These are phyloP conservation scores for Nematostella vectensis DNA, from an alignment of 92 coral and sea anemone genomes.

Conservation along the genomic window DNA sequence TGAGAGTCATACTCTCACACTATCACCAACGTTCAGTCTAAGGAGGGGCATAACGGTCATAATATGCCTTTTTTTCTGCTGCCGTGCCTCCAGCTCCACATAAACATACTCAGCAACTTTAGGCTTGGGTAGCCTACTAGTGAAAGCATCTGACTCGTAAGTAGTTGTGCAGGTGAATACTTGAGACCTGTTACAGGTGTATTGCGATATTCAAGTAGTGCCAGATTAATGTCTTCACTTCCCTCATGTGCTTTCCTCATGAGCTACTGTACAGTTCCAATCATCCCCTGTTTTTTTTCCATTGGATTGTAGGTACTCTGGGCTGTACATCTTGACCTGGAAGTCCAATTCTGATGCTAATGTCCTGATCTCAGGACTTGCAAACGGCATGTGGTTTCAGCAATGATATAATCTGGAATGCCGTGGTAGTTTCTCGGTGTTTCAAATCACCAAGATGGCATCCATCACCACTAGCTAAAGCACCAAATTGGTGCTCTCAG, in stretches of 20 bases:
- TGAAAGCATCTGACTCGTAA: slow-evolving; percentile 26
- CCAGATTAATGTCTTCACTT: slow-evolving; percentile 27
- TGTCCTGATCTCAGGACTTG: background rate
- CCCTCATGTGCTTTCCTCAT: slow-evolving; percentile 35
- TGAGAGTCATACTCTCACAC: slow-evolving; percentile 15
- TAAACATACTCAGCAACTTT: slow-evolving; percentile 10
- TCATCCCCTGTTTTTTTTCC: slow-evolving; percentile 26
- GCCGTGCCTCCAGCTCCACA: slow-evolving; percentile 13
- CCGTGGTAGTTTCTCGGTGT: no score
- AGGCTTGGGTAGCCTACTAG: slow-evolving; percentile 10
- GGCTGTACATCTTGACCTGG: slow-evolving; percentile 20
- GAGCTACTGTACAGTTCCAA: slow-evolving; percentile 23
- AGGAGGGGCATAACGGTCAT: slow-evolving; percentile 11
- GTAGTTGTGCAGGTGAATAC: slow-evolving; percentile 34
- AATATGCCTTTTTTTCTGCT: slow-evolving; percentile 16
- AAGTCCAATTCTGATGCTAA: slow-evolving; percentile 14
- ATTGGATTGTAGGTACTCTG: slow-evolving; percentile 29
- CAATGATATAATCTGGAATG: slow-evolving; percentile 1
- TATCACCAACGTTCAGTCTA: slow-evolving; percentile 13
- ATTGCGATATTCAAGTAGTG: slow-evolving; percentile 20
- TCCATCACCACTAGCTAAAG: no score
- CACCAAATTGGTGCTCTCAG: no score
- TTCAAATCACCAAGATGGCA: no score
- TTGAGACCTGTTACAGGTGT: slow-evolving; percentile 22
- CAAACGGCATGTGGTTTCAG: slow-evolving; percentile 5